Conservation (phyloP, 2,888 invertebrate species). For the Pediacus dermestoides region DNA sequence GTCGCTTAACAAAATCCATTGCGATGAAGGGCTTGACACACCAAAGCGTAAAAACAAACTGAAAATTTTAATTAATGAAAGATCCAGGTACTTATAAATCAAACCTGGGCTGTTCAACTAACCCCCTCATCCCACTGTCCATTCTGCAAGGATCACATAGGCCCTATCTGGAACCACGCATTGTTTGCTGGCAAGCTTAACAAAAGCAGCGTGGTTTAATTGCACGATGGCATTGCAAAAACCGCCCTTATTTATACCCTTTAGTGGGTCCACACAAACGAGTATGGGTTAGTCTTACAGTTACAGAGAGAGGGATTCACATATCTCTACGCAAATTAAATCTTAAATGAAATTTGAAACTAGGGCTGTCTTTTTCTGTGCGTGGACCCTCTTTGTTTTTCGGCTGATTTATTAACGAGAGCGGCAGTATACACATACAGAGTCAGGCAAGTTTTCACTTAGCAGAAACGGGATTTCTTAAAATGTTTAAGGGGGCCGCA, state of each 20-base stretch:
- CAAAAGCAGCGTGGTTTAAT: constrained; percentile 47
- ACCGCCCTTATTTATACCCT: constrained; percentile 26
- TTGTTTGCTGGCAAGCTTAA: constrained; percentile 47
- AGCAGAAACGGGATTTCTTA: too few relatives aligned
- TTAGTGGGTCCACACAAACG: constrained; percentile 4
- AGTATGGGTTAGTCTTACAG: constrained; percentile 16
- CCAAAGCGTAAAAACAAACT: constrained; percentile 36
- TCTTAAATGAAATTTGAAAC: constrained; percentile 52
- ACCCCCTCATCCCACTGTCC: constrained; percentile 38
- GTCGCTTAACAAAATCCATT: too few relatives aligned
- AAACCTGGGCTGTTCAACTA: constrained; percentile 27
- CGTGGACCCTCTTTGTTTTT: constrained; percentile 2
- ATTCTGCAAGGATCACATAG: constrained; percentile 40
- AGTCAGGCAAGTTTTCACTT: too few relatives aligned
- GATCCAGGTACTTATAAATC: constrained; percentile 47
- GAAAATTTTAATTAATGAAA: constrained; percentile 46
- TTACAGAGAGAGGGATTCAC: constrained; percentile 42
- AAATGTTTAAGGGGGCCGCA: too few relatives aligned
- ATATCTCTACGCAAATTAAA: constrained; percentile 49
- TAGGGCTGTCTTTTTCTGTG: constrained; percentile 38
- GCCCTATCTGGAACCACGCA: constrained; percentile 41
- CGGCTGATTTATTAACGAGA: too few relatives aligned
- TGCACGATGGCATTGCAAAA: constrained; percentile 35
- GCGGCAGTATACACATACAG: too few relatives aligned
- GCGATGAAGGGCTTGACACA: constrained; percentile 25